Base-by-base conservation (phyloP, 2,113 vertebrate genomes). In the Paramormyrops kingsleyae region DNA sequence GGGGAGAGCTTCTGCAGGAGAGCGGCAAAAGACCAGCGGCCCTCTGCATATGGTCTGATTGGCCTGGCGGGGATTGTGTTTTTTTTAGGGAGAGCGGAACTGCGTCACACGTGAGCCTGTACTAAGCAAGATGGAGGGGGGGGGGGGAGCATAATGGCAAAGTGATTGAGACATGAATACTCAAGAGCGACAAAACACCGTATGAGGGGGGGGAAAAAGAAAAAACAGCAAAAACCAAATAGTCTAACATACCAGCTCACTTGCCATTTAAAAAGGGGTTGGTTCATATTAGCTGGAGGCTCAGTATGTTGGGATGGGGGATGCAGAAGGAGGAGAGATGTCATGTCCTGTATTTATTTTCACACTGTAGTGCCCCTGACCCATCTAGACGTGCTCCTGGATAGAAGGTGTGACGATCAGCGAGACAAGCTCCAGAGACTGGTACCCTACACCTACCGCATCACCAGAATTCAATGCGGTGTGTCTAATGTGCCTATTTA, bases 401-500 rank as follows among this genome's bases (percentile, higher is more conserved):
- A 83, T 12, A 21, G 83, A 42, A 88, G 86, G 93, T 59, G 92
- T 91, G 90, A 86, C 84, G 85, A 84, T 90, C 85, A 89, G 88
- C 70, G 83, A 85, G 85, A 77, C 90, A 50, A 90, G 89, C 90
- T 89, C 85, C 77, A 31, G 90, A 95, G 94, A 95, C 92, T 95
- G 89, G 91, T 94, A 95, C 92, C 93, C 93, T 94, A 94, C 92
- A 92, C 93, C 94, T 93, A 94, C 90, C 90, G 93, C 94, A 95
- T 95, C 94, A 96, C 94, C 95, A 95, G 94, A 93, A 92, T 92
- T 93, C 96, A 96, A 96, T 95, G 94, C 90, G 92, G 94, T 96
- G 95, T 96, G 95, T 96, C 95, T 97, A 96, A 97, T 96, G 95
- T 93, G 93, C 92, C 95, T 94, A 95, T 96, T 96, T 96, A 96